Evolutionary conservation across 2,797 vertebrate genomes (phyloP).

Genomic region (Molothrus ater): DNA sequence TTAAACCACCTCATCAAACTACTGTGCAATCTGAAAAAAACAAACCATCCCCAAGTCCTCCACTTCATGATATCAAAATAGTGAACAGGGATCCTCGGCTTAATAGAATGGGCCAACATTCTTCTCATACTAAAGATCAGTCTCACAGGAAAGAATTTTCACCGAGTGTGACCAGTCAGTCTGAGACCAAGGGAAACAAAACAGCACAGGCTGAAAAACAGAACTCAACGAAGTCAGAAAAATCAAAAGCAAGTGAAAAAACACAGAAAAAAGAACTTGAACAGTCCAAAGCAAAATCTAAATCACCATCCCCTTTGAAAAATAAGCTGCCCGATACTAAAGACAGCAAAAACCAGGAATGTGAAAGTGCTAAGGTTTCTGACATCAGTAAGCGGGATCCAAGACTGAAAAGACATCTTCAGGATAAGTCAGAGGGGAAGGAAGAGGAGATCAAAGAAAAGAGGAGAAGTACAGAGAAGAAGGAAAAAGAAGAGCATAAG

Average conservation of each 20-base stretch:
- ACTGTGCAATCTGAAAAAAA: slow-evolving; percentile 74
- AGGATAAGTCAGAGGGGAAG: slow-evolving; percentile 84
- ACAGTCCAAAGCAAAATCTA: slow-evolving; percentile 80
- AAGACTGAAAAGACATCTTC: slow-evolving; percentile 86
- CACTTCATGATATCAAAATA: slow-evolving; percentile 82
- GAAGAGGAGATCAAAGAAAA: slow-evolving; percentile 90
- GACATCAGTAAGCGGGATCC: slow-evolving; percentile 90
- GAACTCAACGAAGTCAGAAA: slow-evolving; percentile 78
- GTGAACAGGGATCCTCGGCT: slow-evolving; percentile 91
- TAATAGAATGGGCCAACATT: slow-evolving; percentile 79
- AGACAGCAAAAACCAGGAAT: slow-evolving; percentile 79
- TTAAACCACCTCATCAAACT: slow-evolving; percentile 74
- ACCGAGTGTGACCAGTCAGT: slow-evolving; percentile 41
- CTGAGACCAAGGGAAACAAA: slow-evolving; percentile 80
- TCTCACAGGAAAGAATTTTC: slow-evolving; percentile 80
- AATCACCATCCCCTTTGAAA: slow-evolving; percentile 85
- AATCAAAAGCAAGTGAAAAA: slow-evolving; percentile 79
- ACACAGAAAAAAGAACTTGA: slow-evolving; percentile 81
- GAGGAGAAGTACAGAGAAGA: slow-evolving; percentile 85
- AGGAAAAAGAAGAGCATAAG: slow-evolving; percentile 87
- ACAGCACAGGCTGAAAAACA: slow-evolving; percentile 76
- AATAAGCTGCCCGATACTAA: slow-evolving; percentile 77
- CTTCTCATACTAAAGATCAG: slow-evolving; percentile 84
- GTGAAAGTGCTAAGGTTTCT: slow-evolving; percentile 75
- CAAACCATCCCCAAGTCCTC: slow-evolving; percentile 74